Evolutionary conservation across 2,888 invertebrate genomes (phyloP).

Genomic region (Lasiommata megera): DNA sequence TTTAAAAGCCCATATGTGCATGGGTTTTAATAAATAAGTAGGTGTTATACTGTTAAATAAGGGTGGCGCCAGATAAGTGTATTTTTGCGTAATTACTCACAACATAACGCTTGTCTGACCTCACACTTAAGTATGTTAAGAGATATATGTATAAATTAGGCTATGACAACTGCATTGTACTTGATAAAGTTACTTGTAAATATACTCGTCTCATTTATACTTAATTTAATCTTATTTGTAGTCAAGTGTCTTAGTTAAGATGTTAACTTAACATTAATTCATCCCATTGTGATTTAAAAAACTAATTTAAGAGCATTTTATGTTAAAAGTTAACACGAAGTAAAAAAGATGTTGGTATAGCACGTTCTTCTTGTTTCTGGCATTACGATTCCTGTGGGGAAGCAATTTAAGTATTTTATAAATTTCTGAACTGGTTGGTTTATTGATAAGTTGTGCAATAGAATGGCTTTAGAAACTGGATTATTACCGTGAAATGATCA

Average conservation of each 20-base stretch:
- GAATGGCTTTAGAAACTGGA: no score
- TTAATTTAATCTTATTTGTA: conserved; percentile 28
- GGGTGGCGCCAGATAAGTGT: no score
- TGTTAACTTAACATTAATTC: not conserved
- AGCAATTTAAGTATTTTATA: no score
- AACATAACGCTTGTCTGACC: no score
- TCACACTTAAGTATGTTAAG: conserved; percentile 1
- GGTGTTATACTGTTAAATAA: not conserved
- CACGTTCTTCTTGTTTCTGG: no score
- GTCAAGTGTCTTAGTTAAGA: not conserved
- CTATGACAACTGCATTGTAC: conserved; percentile 55
- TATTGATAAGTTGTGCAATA: no score
- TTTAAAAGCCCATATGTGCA: not conserved
- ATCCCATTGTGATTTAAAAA: conserved; percentile 5
- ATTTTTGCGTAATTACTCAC: no score
- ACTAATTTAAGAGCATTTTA: conserved; percentile 9
- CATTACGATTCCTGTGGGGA: no score
- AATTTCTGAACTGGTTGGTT: no score
- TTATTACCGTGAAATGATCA: no score
- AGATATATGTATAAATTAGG: conserved; percentile 35
- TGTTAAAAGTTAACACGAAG: no score
- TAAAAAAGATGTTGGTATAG: no score
- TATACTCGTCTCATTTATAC: conserved; percentile 29
- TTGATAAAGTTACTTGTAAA: conserved; percentile 42
- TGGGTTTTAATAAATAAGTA: not conserved